Conservation (phyloP, 1,140 invertebrate species). For the Orussus abietinus region DNA sequence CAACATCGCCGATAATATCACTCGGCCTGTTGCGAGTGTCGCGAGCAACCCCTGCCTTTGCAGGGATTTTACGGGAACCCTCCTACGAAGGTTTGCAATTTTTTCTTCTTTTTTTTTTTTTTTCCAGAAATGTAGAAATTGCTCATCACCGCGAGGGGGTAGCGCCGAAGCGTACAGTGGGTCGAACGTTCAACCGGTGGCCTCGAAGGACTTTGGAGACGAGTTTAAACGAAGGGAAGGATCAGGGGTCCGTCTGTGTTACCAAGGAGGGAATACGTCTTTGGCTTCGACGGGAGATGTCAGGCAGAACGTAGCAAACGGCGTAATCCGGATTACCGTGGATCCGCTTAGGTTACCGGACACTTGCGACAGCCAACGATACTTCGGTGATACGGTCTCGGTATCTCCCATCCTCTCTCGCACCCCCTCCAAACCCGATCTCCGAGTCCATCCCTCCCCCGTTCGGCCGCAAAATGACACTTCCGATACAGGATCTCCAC, state of each 20-base stretch:
- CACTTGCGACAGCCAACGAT: constrained; percentile 45
- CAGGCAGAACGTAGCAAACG: constrained; percentile 42
- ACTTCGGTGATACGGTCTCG: constrained; percentile 32
- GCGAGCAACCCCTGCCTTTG: too few relatives aligned
- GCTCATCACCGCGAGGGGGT: too few relatives aligned
- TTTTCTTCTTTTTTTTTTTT: too few relatives aligned
- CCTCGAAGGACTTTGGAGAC: neutral
- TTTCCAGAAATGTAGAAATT: too few relatives aligned
- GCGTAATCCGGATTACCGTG: constrained; percentile 53
- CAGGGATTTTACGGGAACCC: too few relatives aligned
- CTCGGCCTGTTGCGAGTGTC: too few relatives aligned
- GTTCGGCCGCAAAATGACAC: too few relatives aligned
- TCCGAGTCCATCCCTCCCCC: too few relatives aligned
- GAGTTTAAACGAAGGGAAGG: neutral
- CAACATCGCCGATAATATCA: constrained; percentile 44
- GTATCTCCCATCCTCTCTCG: neutral
- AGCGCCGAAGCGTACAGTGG: too few relatives aligned
- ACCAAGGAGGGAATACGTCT: constrained; percentile 44
- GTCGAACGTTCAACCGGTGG: too few relatives aligned
- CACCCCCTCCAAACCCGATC: constrained; percentile 9
- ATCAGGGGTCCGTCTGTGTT: constrained; percentile 16
- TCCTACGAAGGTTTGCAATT: too few relatives aligned
- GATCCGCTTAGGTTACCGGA: constrained; percentile 51
- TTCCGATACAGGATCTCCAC: too few relatives aligned
- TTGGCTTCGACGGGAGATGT: constrained; percentile 39